Base-by-base conservation (phyloP, 2,113 vertebrate species). In the Tretioscincus oriximinensis region DNA sequence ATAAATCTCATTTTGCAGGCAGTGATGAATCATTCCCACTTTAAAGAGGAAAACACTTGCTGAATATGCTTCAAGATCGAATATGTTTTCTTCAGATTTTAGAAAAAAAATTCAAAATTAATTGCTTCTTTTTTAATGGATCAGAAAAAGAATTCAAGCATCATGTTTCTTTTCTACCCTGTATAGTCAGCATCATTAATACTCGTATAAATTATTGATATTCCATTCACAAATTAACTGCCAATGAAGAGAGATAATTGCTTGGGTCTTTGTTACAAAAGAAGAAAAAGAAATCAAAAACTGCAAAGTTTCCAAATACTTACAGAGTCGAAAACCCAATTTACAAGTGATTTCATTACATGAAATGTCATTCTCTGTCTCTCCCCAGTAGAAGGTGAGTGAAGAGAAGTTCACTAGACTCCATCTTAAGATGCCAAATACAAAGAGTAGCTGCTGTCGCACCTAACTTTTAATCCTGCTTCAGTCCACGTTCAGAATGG, bases 201-300 rank as follows among this genome's bases (percentile, higher is more conserved):
- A 85, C 21, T 45, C 54, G 74, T 81, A 88, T 88, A 88, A 88
- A 90, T 92, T 90, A 89, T 92, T 91, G 88, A 90, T 88, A 82
- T 68, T 84, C 85, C 80, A 63, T 85, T 91, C 65, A 89, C 78
- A 89, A 91, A 90, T 87, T 90, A 90, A 88, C 81, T 76, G 82
- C 71, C 81, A 90, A 86, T 76, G 67, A 90, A 89, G 77, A 88
- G 0, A 5, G 26, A 80, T 81, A 88, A 85, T 87, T 88, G 81
- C 73, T 88, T 80, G 83, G 74, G 58, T 75, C 31, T 24, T 81
- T 78, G 47, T 24, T 76, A 61, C 79, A 80, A 12, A 9, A 49
- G 49, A 88, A 81, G 61, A 68, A 79, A 79, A 82, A 73, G 2
- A 10, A 74, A 80, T 77, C 77, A 68, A 9, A 69, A 86, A 83